These are phyloP conservation scores for Cephus pygmeus DNA, from an alignment of 2,888 invertebrate species.

Conservation along the genomic window DNA sequence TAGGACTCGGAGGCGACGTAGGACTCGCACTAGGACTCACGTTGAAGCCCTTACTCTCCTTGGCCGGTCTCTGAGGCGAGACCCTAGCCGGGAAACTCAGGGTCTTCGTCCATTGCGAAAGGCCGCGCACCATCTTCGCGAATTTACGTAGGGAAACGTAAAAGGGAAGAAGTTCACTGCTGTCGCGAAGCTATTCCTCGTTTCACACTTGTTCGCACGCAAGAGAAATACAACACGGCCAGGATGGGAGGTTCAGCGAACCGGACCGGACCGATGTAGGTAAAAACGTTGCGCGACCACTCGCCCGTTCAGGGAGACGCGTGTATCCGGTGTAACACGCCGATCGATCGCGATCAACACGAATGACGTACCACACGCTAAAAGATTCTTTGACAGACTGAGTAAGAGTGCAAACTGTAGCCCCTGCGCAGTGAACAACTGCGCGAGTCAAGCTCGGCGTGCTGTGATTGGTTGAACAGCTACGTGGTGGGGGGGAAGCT, in stretches of 20 bases:
- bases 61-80: constrained; percentile 83
- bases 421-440: constrained; percentile 25
- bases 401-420: constrained; percentile 14
- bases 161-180: not conserved
- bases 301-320: constrained; percentile 8
- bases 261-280: not conserved
- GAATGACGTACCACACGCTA: constrained; percentile 21
- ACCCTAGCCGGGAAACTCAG: constrained; percentile 88
- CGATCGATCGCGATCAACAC: not conserved
- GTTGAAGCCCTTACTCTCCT: constrained; percentile 70
- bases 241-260: not conserved
- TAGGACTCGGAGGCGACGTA: constrained; percentile 61
- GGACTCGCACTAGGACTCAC: constrained; percentile 68
- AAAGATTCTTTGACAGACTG: constrained; percentile 35
- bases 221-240: not conserved
- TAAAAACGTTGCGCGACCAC: not conserved
- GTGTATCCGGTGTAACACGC: constrained; percentile 14
- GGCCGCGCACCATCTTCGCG: constrained; percentile 83
- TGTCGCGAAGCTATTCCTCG: not conserved
- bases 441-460: constrained; percentile 1
- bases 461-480: constrained; percentile 2
- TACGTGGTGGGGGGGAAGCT: not conserved
- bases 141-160: not conserved
- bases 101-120: constrained; percentile 92
- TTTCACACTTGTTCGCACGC: not conserved